These are phyloP conservation scores for Malacosoma neustria DNA, from an alignment of 2,888 invertebrate genomes.

Conservation along the genomic window DNA sequence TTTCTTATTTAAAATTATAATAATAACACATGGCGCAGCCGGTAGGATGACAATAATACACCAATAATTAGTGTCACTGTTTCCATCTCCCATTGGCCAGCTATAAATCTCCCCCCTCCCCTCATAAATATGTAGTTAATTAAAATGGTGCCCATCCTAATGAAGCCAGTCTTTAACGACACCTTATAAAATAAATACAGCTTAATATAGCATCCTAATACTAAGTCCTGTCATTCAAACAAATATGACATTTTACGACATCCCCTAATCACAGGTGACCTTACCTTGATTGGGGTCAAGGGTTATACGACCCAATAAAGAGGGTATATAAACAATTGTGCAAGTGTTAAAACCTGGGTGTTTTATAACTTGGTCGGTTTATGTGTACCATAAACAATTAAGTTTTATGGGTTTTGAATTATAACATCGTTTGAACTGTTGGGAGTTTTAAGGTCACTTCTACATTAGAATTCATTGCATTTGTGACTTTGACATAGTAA, in stretches of 20 bases:
- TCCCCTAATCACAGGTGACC: conserved; percentile 7
- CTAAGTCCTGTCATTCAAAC: not conserved
- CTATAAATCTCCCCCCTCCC: too few relatives aligned
- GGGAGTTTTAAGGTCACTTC: too few relatives aligned
- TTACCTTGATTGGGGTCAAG: conserved; percentile 9
- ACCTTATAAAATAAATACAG: not conserved
- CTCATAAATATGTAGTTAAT: too few relatives aligned
- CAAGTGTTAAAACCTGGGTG: not conserved
- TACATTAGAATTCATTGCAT: too few relatives aligned
- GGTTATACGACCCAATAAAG: conserved; percentile 10
- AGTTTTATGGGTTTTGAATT: not conserved
- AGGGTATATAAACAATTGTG: not conserved
- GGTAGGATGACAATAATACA: too few relatives aligned
- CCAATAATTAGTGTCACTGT: too few relatives aligned
- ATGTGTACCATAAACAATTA: not conserved
- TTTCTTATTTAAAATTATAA: too few relatives aligned
- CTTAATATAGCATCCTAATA: not conserved
- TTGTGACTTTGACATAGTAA: too few relatives aligned
- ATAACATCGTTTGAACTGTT: not conserved
- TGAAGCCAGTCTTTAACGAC: too few relatives aligned
- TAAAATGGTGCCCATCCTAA: too few relatives aligned
- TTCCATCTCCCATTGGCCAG: too few relatives aligned
- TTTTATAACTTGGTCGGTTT: not conserved
- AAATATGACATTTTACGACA: conserved; percentile 13
- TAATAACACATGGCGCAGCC: too few relatives aligned